phyloP scores from a whole-genome alignment of 2,888 invertebrate species.

The Cyclophora albipunctata region DNA sequence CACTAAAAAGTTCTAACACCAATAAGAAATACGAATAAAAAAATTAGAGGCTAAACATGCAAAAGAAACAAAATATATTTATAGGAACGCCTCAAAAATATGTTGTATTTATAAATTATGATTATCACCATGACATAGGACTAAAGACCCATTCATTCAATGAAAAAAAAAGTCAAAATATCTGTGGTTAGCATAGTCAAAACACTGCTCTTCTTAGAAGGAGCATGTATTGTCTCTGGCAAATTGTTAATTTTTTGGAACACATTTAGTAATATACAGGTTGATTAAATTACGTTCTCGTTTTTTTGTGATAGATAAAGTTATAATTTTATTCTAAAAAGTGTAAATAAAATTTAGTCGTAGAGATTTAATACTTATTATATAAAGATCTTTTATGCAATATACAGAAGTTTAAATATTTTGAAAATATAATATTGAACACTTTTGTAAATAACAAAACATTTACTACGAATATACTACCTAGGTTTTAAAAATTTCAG shows the following conservation, averaged over 20 bases:
- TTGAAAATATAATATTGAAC: too few species aligned
- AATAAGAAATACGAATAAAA: too few species aligned
- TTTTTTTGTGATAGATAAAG: too few species aligned
- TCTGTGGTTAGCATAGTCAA: conserved; percentile 36
- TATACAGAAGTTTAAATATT: too few species aligned
- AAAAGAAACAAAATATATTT: conserved; percentile 10
- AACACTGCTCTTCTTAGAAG: conserved; percentile 53
- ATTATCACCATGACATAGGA: conserved; percentile 46
- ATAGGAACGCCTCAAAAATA: conserved; percentile 4
- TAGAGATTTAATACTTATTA: too few species aligned
- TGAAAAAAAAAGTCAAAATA: conserved; percentile 29
- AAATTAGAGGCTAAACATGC: not conserved
- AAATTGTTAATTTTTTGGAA: conserved; percentile 38
- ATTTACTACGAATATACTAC: too few species aligned
- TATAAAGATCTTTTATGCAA: too few species aligned
- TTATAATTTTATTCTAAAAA: too few species aligned
- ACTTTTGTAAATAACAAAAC: too few species aligned
- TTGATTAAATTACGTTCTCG: conserved; percentile 11
- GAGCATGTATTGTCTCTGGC: conserved; percentile 37
- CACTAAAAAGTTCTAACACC: too few species aligned
- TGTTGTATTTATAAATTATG: conserved; percentile 16
- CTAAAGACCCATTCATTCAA: conserved; percentile 12
- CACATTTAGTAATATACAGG: conserved; percentile 26
- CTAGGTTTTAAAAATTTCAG: too few species aligned
- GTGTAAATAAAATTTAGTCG: too few species aligned